Evolutionary conservation across 2,888 invertebrate genomes (phyloP).

Genomic region (Aquatica leii): DNA sequence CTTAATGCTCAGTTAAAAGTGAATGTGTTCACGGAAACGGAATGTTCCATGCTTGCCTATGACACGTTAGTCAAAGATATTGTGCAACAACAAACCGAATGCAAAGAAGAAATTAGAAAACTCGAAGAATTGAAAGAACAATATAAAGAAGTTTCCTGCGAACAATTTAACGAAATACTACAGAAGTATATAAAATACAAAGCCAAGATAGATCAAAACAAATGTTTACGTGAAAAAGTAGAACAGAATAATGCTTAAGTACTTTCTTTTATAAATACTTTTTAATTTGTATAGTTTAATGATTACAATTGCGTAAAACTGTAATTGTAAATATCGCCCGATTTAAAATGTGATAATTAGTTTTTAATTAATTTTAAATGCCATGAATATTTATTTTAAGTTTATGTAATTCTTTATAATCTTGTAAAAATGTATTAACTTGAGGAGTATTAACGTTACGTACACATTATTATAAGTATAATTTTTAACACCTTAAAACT

Average conservation of each 20-base stretch:
- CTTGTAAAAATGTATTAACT: too few relatives aligned
- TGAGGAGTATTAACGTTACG: too few relatives aligned
- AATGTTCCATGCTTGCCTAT: slow-evolving; percentile 58
- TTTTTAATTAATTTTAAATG: too few relatives aligned
- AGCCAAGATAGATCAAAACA: slow-evolving; percentile 54
- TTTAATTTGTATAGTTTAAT: too few relatives aligned
- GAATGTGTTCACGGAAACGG: slow-evolving; percentile 60
- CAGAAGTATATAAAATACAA: slow-evolving; percentile 58
- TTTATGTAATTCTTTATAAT: too few relatives aligned
- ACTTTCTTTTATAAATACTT: background rate
- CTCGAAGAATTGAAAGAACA: slow-evolving; percentile 55
- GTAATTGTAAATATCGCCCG: too few relatives aligned
- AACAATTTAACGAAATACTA: slow-evolving; percentile 60
- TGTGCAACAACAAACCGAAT: slow-evolving; percentile 54
- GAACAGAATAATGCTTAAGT: background rate
- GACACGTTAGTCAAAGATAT: slow-evolving; percentile 55
- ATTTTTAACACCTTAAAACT: too few relatives aligned
- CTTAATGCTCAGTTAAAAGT: slow-evolving; percentile 46
- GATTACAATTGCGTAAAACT: too few relatives aligned
- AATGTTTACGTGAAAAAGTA: slow-evolving; percentile 2
- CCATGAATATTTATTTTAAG: too few relatives aligned
- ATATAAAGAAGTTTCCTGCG: slow-evolving; percentile 57
- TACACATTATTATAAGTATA: too few relatives aligned
- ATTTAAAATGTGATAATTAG: too few relatives aligned
- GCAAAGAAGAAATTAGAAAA: slow-evolving; percentile 55